phyloP scores from a whole-genome alignment of 1,140 invertebrate species.

The Halyomorpha halys region DNA sequence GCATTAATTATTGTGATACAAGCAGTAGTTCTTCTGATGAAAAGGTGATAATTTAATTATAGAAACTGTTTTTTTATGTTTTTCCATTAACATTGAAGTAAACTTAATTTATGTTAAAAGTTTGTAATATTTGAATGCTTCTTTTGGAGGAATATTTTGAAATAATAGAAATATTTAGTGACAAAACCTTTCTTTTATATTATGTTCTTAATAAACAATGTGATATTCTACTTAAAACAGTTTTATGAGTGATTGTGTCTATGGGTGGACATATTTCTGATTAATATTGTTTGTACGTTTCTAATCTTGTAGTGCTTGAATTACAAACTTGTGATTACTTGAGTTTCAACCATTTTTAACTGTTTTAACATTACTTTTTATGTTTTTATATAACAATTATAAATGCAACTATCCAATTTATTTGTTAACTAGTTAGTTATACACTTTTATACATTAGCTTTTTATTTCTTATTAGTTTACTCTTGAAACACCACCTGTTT shows the following conservation, averaged over 20 bases:
- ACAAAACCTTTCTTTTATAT: too few species aligned
- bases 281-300: background rate
- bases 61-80: too few species aligned
- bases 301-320: background rate
- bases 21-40: conserved; percentile 3
- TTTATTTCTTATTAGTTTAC: conserved; percentile 10
- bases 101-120: too few species aligned
- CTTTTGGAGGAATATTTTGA: too few species aligned
- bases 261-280: too few species aligned
- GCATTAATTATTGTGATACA: background rate
- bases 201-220: too few species aligned
- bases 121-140: too few species aligned
- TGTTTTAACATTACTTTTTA: background rate
- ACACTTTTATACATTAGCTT: too few species aligned
- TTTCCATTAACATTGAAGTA: too few species aligned
- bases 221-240: too few species aligned
- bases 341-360: background rate
- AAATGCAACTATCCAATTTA: background rate
- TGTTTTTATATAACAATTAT: background rate
- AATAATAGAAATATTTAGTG: too few species aligned
- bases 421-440: background rate
- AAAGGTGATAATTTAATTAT: background rate
- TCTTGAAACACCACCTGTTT: conserved; percentile 24
- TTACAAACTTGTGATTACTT: background rate
- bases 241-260: too few species aligned